Conservation (phyloP, 2,797 vertebrate species). For the Tarsius wallacei region DNA sequence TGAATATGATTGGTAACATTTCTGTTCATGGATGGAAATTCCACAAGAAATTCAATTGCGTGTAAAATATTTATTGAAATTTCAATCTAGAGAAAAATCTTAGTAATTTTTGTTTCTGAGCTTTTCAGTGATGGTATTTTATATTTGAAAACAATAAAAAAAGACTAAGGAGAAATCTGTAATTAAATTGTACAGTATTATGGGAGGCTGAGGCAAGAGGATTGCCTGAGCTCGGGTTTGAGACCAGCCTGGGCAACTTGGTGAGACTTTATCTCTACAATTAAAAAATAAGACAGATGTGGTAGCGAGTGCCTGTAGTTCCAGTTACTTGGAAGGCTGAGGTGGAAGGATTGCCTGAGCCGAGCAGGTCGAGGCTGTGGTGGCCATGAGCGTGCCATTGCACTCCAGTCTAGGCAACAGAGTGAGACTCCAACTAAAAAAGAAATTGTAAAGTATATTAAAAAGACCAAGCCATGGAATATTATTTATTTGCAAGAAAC, state of each 20-base stretch:
- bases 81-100: not conserved
- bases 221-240: too few species aligned
- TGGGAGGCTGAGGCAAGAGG: too few species aligned
- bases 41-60: not conserved
- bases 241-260: too few species aligned
- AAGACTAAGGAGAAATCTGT: not conserved
- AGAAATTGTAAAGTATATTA: not conserved
- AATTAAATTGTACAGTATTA: not conserved
- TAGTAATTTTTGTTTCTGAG: not conserved
- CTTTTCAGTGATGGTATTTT: not conserved
- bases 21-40: not conserved
- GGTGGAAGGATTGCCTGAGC: too few species aligned
- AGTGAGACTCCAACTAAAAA: too few species aligned
- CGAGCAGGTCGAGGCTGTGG: too few species aligned
- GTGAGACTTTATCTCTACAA: too few species aligned
- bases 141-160: constrained; percentile 23
- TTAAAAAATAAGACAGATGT: too few species aligned
- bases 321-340: too few species aligned
- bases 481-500: constrained; percentile 5
- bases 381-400: too few species aligned
- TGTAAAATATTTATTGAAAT: not conserved
- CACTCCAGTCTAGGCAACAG: too few species aligned
- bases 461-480: not conserved
- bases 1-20: not conserved
- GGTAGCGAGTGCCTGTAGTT: too few species aligned